Conservation (phyloP, 2,888 invertebrate genomes). For the Drosophila maculinotata region DNA sequence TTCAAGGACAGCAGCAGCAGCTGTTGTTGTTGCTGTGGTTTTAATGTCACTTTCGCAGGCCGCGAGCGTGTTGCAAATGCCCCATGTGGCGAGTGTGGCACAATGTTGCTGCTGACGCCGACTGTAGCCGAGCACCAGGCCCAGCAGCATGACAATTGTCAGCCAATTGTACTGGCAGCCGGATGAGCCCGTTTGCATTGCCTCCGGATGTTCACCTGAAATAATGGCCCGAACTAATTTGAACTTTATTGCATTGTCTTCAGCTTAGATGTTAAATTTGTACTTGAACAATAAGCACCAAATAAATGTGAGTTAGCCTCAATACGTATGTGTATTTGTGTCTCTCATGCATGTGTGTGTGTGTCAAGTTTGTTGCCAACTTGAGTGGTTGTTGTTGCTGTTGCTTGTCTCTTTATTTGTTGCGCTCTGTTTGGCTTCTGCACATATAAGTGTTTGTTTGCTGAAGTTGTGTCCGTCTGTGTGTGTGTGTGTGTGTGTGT, state of each 20-base stretch:
- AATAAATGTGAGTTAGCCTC: constrained; percentile 37
- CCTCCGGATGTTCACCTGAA: constrained; percentile 86
- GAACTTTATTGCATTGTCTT: constrained; percentile 84
- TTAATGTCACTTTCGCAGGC: constrained; percentile 52
- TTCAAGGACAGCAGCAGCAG: constrained; percentile 12
- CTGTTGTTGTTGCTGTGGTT: constrained; percentile 19
- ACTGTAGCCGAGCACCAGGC: constrained; percentile 81
- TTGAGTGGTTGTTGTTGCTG: constrained; percentile 32
- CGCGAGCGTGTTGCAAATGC: constrained; percentile 37
- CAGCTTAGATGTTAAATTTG: constrained; percentile 75
- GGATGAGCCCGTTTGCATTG: constrained; percentile 85
- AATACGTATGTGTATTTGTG: constrained; percentile 5
- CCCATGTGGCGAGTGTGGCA: constrained; percentile 41
- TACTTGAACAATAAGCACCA: constrained; percentile 54
- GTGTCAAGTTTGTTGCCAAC: constrained; percentile 32
- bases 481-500: constrained; percentile 11
- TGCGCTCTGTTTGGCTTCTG: constrained; percentile 73
- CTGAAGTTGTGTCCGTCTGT: constrained; percentile 6
- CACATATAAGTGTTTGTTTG: constrained; percentile 54
- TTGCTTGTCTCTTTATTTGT: constrained; percentile 72
- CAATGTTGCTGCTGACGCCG: constrained; percentile 49
- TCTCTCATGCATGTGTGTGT: constrained; percentile 13
- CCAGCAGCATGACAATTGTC: constrained; percentile 82
- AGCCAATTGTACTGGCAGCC: constrained; percentile 85
- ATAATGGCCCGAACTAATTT: constrained; percentile 85